Conservation (phyloP, 2,797 vertebrate genomes). For the Pseudomugil tenellus region DNA sequence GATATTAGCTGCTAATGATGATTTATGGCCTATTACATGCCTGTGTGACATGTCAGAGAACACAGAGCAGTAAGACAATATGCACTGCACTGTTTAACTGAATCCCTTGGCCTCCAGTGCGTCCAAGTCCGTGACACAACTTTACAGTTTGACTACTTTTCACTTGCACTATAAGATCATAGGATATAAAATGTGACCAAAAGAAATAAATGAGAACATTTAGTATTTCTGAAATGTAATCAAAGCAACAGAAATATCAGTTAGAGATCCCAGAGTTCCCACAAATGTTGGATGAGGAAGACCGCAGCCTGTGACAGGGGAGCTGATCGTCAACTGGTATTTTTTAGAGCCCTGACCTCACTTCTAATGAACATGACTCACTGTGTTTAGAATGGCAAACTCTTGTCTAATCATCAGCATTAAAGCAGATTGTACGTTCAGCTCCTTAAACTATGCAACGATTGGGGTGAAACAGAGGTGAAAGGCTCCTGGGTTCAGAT, state of each 20-base stretch:
- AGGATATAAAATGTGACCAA: conserved; percentile 47
- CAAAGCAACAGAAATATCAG: conserved; percentile 24
- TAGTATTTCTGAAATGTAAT: conserved; percentile 30
- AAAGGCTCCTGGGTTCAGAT: conserved; percentile 50
- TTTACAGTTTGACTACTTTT: conserved; percentile 37
- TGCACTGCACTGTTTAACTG: conserved; percentile 19
- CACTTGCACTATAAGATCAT: conserved; percentile 33
- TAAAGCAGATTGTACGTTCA: conserved; percentile 46
- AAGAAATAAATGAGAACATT: conserved; percentile 22
- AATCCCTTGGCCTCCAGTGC: conserved; percentile 15
- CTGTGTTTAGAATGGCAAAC: conserved; percentile 42
- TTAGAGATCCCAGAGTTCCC: conserved; percentile 25
- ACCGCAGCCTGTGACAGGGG: conserved; percentile 23
- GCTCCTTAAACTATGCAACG: conserved; percentile 37
- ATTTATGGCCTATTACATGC: conserved; percentile 57
- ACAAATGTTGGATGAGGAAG: conserved; percentile 38
- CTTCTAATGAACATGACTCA: conserved; percentile 59
- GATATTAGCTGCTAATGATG: conserved; percentile 47
- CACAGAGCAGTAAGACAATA: conserved; percentile 48
- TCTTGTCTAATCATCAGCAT: conserved; percentile 22
- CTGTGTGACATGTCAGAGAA: conserved; percentile 53
- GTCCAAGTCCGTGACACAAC: conserved; percentile 33
- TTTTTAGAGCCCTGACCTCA: conserved; percentile 39
- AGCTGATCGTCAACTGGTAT: conserved; percentile 24
- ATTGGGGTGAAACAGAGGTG: conserved; percentile 35